Conservation (phyloP, 2,888 invertebrate genomes). For the Thymelicus lineola region DNA sequence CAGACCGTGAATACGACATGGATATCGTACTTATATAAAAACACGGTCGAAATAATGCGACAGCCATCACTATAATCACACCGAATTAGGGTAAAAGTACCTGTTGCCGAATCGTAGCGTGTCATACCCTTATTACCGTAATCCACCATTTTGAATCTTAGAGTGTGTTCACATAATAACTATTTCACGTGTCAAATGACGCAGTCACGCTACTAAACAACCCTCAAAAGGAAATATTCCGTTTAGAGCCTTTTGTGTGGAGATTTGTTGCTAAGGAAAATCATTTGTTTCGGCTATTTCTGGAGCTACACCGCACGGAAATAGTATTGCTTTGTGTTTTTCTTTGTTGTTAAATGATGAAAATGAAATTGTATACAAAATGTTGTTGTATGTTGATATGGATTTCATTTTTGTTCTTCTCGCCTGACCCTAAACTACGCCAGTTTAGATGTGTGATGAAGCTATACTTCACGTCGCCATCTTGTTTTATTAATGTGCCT, state of each 20-base stretch:
- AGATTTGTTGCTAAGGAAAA: constrained; percentile 36
- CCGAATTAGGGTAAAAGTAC: constrained; percentile 46
- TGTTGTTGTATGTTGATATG: constrained; percentile 7
- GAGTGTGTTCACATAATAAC: constrained; percentile 42
- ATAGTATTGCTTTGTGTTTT: constrained; percentile 22
- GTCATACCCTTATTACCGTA: constrained; percentile 47
- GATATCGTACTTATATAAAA: background rate
- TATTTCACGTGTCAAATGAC: constrained; percentile 39
- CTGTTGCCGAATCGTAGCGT: constrained; percentile 51
- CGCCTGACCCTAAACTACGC: background rate
- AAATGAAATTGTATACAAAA: constrained; percentile 10
- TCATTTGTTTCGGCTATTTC: constrained; percentile 5
- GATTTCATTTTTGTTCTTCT: background rate
- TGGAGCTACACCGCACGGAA: constrained; percentile 2
- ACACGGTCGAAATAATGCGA: constrained; percentile 14
- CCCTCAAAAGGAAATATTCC: constrained; percentile 31
- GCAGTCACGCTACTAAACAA: constrained; percentile 25
- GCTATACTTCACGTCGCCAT: too few species aligned
- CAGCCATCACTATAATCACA: constrained; percentile 18
- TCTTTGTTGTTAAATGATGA: constrained; percentile 19
- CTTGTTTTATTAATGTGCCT: too few species aligned
- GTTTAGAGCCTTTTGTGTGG: constrained; percentile 28
- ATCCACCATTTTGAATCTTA: constrained; percentile 44
- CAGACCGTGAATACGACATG: background rate
- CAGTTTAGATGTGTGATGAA: background rate